phyloP scores from a whole-genome alignment of 2,113 vertebrate genomes.

The Gnathonemus longibarbis region DNA sequence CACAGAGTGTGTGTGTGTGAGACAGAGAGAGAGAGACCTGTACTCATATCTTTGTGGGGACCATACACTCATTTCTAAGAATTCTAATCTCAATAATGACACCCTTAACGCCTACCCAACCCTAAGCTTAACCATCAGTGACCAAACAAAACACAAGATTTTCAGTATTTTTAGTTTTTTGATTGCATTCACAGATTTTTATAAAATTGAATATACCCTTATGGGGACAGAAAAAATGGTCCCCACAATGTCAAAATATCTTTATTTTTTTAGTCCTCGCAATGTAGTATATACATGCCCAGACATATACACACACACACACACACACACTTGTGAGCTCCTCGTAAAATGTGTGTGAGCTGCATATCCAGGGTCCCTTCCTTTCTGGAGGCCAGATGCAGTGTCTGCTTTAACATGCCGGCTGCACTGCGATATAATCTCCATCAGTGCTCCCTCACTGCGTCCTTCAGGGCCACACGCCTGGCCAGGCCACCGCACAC shows the following conservation, averaged over 20 bases:
- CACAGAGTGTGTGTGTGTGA: too few relatives aligned
- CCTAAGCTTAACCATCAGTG: not conserved
- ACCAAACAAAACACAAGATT: not conserved
- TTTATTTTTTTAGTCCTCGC: not conserved
- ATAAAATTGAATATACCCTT: not conserved
- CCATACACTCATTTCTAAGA: not conserved
- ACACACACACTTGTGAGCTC: not conserved
- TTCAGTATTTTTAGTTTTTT: not conserved
- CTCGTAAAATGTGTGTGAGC: not conserved
- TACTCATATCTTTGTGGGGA: not conserved
- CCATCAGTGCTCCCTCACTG: not conserved
- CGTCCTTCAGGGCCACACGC: not conserved
- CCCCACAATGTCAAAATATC: not conserved
- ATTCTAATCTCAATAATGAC: not conserved
- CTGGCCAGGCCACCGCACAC: conserved; percentile 35
- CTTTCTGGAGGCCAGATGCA: not conserved
- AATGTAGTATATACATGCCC: not conserved
- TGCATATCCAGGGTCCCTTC: not conserved
- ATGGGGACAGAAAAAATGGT: not conserved
- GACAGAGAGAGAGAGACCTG: not conserved
- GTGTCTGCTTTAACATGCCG: not conserved
- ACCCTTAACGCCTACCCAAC: not conserved
- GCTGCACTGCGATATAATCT: not conserved
- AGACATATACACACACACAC: not conserved
- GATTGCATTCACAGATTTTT: not conserved